Evolutionary conservation across 2,888 invertebrate genomes (phyloP), one percentile per base, ranked within the genome.

Genomic region (Eretmocerus hayati): DNA sequence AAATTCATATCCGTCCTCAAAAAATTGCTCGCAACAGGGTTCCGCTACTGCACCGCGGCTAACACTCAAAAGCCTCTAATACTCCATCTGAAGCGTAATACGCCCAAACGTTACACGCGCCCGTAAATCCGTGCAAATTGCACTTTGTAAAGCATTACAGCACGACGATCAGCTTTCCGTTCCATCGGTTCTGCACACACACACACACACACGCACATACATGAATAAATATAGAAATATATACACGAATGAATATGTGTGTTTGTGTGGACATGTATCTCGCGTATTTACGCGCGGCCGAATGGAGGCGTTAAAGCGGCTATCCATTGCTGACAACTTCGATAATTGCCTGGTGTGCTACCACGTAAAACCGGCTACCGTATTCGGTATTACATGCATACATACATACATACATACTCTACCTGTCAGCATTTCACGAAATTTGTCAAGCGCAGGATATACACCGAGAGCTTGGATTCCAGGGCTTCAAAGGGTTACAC

Each of bases 291-390:
- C 16, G 53, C 62, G 59, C 60, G 62, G n/a, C n/a, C n/a, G n/a
- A 65, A 63, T 59, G 58, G 59, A 65, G 62, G 66, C 59, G 64
- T 62, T 63, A 64, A 67, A 66, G 61, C 64, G 63, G 64, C 62
- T 64, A 62, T n/a, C n/a, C 48, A 63, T 62, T 62, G 49, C 63
- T 63, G 66, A 66, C 66, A 67, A 64, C 62, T 65, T 62, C 58
- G 67, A 64, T 68, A 67, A 68, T 69, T 66, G 65, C 63, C 59
- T 57, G 54, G 60, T 61, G 57, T 58, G 57, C 59, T 62, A 61
- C 55, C 59, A 57, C 59, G 63, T 65, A 63, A 66, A 66, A 65
- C 58, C 62, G 58, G 63, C 64, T 62, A 61, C n/a, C 62, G 59
- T 62, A 52, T 60, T 63, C 62, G 62, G 60, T 61, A 58, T 5